Conservation (phyloP, 2,113 vertebrate species). For the Cavia porcellus region DNA sequence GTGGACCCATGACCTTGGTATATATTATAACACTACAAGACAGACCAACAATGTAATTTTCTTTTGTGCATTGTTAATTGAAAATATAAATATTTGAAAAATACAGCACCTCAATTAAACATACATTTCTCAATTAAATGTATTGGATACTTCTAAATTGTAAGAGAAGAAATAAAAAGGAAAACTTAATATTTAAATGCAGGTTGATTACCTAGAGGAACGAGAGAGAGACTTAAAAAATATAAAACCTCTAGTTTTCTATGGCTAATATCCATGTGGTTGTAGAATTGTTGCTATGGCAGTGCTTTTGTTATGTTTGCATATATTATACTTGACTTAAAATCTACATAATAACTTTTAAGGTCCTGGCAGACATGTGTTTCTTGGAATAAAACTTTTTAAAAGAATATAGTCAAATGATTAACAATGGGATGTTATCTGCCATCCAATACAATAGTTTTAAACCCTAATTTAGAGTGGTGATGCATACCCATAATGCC, state of each 20-base stretch:
- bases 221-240: slow-evolving; percentile 86
- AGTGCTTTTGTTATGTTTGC: slow-evolving; percentile 90
- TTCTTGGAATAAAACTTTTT: slow-evolving; percentile 84
- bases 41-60: slow-evolving; percentile 91
- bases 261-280: slow-evolving; percentile 90
- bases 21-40: slow-evolving; percentile 85
- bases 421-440: slow-evolving; percentile 50
- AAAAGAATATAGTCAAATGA: slow-evolving; percentile 14
- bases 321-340: slow-evolving; percentile 89
- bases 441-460: neutral
- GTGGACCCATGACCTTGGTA: neutral
- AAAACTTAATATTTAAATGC: slow-evolving; percentile 93
- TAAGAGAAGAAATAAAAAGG: slow-evolving; percentile 91
- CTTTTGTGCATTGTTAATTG: slow-evolving; percentile 92
- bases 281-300: slow-evolving; percentile 89
- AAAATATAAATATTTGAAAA: slow-evolving; percentile 95
- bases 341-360: slow-evolving; percentile 92
- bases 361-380: slow-evolving; percentile 89
- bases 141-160: slow-evolving; percentile 92
- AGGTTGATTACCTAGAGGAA: slow-evolving; percentile 87
- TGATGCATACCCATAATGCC: neutral
- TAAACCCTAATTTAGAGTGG: neutral
- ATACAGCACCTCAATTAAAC: slow-evolving; percentile 84
- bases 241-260: slow-evolving; percentile 89
- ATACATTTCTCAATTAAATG: slow-evolving; percentile 77